Evolutionary conservation across 2,888 invertebrate genomes (phyloP), one percentile per base, ranked within the genome.

Genomic region (Selenia dentaria): DNA sequence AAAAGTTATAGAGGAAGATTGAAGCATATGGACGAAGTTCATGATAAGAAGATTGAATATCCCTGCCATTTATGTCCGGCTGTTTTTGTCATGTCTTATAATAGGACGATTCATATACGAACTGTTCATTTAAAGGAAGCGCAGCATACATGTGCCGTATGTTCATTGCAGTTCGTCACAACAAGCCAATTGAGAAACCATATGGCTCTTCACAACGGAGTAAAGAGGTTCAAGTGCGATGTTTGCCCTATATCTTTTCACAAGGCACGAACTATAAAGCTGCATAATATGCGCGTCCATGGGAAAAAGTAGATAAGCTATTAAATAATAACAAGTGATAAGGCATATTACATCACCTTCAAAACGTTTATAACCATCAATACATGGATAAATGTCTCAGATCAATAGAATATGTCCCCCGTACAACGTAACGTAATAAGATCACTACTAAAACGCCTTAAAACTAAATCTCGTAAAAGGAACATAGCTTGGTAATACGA

Each of bases 101-200:
- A 67, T 81, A 43, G 63, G 64, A 0, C 84, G 0, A 83, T 76
- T 20, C 89, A 89, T 37, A 77, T 89, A 1, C 59, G 71, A 11
- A 74, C 75, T 25, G 83, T 85, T 1, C 89, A 89, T 46, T 67
- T 82, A 4, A 74, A 73, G 22, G 63, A 75, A 6, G 83, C 82
- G 49, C 58, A 71, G 1, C 83, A 79, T 25, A 60, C 66, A 1
- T 89, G 89, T 40, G 62, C 66, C 3, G 54, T 68, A 34, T 89
- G 89, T 33, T 57, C 74, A 0, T 75, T 70, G 38, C 69, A 76
- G 42, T 84, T 79, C 10, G 78, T 83, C 1, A 81, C 82, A 0
- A 68, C 72, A 0, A 67, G 66, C 0, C 74, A 76, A 13, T 59
- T 89, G n/a, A 69, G 67, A 25, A 77, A 66, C 41, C 88, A 88